These are phyloP conservation scores for Epsilonema sp. DNA, from an alignment of 2,888 invertebrate species.

Conservation along the genomic window DNA sequence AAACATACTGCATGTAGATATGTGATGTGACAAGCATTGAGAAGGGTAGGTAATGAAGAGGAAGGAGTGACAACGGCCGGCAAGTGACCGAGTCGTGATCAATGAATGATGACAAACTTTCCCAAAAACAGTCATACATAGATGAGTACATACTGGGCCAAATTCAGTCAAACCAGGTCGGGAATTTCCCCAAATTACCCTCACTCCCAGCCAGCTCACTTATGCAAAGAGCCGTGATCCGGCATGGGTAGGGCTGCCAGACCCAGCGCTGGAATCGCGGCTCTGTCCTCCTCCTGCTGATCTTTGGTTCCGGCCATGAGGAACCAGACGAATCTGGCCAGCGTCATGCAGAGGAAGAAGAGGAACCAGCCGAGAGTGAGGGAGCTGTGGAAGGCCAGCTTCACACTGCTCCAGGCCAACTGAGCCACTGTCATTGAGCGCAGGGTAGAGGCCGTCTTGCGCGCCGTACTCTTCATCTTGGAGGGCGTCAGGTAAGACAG, in stretches of 20 bases:
- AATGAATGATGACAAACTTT: too few relatives aligned
- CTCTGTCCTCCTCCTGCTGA: slow-evolving; percentile 16
- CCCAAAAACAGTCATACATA: too few relatives aligned
- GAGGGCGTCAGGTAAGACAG: slow-evolving; percentile 20
- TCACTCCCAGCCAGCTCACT: not conserved
- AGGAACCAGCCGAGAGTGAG: not conserved
- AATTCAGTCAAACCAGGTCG: too few relatives aligned
- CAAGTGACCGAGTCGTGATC: too few relatives aligned
- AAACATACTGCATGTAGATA: too few relatives aligned
- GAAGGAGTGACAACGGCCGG: too few relatives aligned
- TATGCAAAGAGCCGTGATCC: slow-evolving; percentile 1
- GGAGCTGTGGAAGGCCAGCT: slow-evolving; percentile 11
- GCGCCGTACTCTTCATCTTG: slow-evolving; percentile 15
- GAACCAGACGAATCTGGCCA: slow-evolving; percentile 20
- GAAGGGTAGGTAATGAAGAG: too few relatives aligned
- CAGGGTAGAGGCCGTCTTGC: not conserved
- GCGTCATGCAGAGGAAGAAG: slow-evolving; percentile 8
- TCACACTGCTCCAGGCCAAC: slow-evolving; percentile 15
- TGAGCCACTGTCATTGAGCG: slow-evolving; percentile 23
- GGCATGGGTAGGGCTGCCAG: slow-evolving; percentile 6
- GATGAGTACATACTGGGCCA: too few relatives aligned
- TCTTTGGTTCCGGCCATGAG: slow-evolving; percentile 19
- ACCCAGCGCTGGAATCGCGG: too few relatives aligned
- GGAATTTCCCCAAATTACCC: too few relatives aligned
- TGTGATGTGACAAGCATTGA: too few relatives aligned